Evolutionary conservation across 2,797 vertebrate species (phyloP).

Genomic region (Sebastes steindachneri): DNA sequence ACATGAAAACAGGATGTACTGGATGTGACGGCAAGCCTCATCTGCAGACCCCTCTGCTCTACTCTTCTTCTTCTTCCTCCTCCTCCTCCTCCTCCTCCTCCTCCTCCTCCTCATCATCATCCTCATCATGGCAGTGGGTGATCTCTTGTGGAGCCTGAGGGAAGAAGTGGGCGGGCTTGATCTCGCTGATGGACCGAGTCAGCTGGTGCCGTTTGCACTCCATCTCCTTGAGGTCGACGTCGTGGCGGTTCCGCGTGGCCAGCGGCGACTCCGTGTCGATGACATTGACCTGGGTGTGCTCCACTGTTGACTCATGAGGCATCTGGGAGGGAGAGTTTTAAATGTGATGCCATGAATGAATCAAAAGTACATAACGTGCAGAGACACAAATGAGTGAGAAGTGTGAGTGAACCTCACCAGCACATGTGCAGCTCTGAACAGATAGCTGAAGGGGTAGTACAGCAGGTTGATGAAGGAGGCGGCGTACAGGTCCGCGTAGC

Average conservation of each 20-base stretch:
- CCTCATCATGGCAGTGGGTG: constrained; percentile 97
- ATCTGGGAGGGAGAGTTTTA: constrained; percentile 81
- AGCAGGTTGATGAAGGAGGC: constrained; percentile 99
- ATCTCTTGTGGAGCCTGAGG: constrained; percentile 96
- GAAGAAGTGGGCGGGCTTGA: constrained; percentile 95
- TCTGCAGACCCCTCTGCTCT: constrained; percentile 14
- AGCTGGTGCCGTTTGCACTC: constrained; percentile 92
- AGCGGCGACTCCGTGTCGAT: constrained; percentile 92
- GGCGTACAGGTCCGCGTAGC: constrained; percentile 96
- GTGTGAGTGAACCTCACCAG: constrained; percentile 84
- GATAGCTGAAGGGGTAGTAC: constrained; percentile 99
- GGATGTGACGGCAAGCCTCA: background rate
- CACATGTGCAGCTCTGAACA: constrained; percentile 96
- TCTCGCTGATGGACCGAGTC: constrained; percentile 94
- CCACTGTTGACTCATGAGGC: constrained; percentile 97
- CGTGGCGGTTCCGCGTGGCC: constrained; percentile 92
- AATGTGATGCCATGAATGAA: too few species aligned
- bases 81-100: constrained; percentile 73
- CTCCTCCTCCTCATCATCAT: constrained; percentile 93
- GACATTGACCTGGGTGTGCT: constrained; percentile 90
- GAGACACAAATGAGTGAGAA: constrained; percentile 41
- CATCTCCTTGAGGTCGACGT: constrained; percentile 88
- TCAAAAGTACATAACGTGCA: too few species aligned
- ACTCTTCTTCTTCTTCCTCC: constrained; percentile 75
- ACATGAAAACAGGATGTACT: background rate